Conservation (phyloP, 2,797 vertebrate genomes). For the Melanotaenia nigrans region DNA sequence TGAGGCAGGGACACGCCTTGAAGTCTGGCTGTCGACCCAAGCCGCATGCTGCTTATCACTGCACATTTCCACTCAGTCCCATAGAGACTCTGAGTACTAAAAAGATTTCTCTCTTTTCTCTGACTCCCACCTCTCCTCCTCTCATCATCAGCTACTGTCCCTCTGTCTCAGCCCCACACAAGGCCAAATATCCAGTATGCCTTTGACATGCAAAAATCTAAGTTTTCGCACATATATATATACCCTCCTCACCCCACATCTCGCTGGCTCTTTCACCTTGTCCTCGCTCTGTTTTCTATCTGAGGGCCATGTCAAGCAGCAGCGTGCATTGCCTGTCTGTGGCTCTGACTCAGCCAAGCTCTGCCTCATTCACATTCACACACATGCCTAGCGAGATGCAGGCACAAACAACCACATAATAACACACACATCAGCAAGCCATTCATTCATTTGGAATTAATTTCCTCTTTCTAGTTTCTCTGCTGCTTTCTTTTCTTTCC, state of each 20-base stretch:
- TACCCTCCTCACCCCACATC: slow-evolving; percentile 12
- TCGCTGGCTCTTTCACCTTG: slow-evolving; percentile 35
- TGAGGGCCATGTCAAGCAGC: slow-evolving; percentile 67
- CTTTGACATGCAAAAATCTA: not conserved
- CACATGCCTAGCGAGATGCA: not conserved
- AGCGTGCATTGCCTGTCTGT: slow-evolving; percentile 42
- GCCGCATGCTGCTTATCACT: slow-evolving; percentile 73
- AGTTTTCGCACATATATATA: slow-evolving; percentile 1
- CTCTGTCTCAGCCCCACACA: slow-evolving; percentile 45
- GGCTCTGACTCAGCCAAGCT: slow-evolving; percentile 52
- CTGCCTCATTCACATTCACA: slow-evolving; percentile 38
- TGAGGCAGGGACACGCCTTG: slow-evolving; percentile 59
- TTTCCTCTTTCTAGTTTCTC: not conserved
- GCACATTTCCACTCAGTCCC: slow-evolving; percentile 66
- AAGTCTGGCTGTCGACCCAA: slow-evolving; percentile 59
- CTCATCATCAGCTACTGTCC: slow-evolving; percentile 51
- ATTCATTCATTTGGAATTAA: not conserved
- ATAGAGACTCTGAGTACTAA: slow-evolving; percentile 64
- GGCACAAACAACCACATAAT: slow-evolving; percentile 1
- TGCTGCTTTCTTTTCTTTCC: not conserved
- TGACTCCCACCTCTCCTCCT: slow-evolving; percentile 22
- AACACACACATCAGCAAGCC: slow-evolving; percentile 8
- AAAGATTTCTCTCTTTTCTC: slow-evolving; percentile 48
- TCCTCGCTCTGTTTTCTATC: slow-evolving; percentile 56
- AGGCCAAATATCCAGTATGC: slow-evolving; percentile 36